Evolutionary conservation across 2,113 vertebrate species (phyloP), one percentile per base, ranked within the genome.

Genomic region (Verasper variegatus): DNA sequence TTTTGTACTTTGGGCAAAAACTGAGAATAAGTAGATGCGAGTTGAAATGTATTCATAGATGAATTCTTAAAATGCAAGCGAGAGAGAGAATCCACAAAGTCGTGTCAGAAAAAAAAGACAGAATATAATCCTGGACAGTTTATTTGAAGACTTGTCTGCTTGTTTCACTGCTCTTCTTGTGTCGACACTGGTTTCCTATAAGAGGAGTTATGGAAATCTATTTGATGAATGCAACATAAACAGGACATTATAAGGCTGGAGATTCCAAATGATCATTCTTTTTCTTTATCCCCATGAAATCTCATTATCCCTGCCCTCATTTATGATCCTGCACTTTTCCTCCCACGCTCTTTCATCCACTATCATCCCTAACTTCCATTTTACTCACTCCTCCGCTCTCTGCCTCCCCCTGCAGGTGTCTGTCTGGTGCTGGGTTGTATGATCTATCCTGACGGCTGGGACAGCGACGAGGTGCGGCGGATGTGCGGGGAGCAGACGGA

Each of bases 361-460:
- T 31, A 1, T 40, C 27, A 45, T 20, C 6, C n/a, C 42, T 5
- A 5, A 14, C 14, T 18, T 13, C 1, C 21, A 3, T 40, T 59
- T 52, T 58, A 49, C 15, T 15, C 31, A 13, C 23, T 21, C 20
- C 51, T 15, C 20, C 2, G 18, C 45, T 59, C 23, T 71, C 55
- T 60, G 3, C 35, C 51, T 47, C 35, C 3, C n/a, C 23, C 10
- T 49, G 6, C 82, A 98, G 96, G 97, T 90, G 95, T 95, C 87
- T 98, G 96, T 92, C 95, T 99, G 92, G 95, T 98, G 66, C 95
- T 98, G 91, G 97, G 97, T 77, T 99, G 97, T 74, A 97, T 98
- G 95, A 97, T 98, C 94, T 99, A 97, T 84, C 97, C 97, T 12
- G 96, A 98, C 73, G 97, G 97, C 88, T 99, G 97, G 97, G 97